Evolutionary conservation across 2,888 invertebrate genomes (phyloP).

Genomic region (Agonopterix arenella): DNA sequence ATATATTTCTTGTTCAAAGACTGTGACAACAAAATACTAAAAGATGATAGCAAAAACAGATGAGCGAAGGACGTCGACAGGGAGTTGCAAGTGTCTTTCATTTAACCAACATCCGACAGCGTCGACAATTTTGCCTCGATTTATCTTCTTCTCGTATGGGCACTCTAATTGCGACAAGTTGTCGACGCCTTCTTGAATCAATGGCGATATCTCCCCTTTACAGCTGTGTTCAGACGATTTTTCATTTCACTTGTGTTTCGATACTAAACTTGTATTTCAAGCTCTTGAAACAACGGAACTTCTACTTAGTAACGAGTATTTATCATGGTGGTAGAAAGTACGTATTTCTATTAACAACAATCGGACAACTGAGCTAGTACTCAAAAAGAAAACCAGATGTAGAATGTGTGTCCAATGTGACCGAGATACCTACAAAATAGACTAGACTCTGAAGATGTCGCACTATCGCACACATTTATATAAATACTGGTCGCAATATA

Average conservation of each 20-base stretch:
- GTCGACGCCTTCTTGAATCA: conserved; percentile 20
- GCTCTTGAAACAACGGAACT: too few relatives aligned
- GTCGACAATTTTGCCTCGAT: conserved; percentile 20
- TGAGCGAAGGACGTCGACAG: conserved; percentile 31
- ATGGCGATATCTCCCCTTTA: conserved; percentile 7
- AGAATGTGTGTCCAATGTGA: conserved; percentile 4
- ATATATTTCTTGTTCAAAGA: too few relatives aligned
- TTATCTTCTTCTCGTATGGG: conserved; percentile 29
- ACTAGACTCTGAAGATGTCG: too few relatives aligned
- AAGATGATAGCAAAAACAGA: conserved; percentile 24
- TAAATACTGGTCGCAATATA: conserved; percentile 25
- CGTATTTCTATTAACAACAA: not conserved
- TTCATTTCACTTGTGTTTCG: not conserved
- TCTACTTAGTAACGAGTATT: too few relatives aligned
- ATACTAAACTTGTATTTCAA: too few relatives aligned
- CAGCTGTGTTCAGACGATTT: not conserved
- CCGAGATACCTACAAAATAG: conserved; percentile 23
- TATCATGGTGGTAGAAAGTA: not conserved
- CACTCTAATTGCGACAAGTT: conserved; percentile 41
- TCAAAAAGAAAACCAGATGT: not conserved
- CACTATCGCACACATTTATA: not conserved
- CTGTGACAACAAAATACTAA: too few relatives aligned
- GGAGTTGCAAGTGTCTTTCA: conserved; percentile 19
- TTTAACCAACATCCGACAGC: conserved; percentile 14
- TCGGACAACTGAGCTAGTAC: not conserved